A percentile compares a stretch with the other conserved stretches of the same genome.
Evolutionary conservation across 1,140 invertebrate species (phyloP).

Genomic region (Arion vulgaris): DNA sequence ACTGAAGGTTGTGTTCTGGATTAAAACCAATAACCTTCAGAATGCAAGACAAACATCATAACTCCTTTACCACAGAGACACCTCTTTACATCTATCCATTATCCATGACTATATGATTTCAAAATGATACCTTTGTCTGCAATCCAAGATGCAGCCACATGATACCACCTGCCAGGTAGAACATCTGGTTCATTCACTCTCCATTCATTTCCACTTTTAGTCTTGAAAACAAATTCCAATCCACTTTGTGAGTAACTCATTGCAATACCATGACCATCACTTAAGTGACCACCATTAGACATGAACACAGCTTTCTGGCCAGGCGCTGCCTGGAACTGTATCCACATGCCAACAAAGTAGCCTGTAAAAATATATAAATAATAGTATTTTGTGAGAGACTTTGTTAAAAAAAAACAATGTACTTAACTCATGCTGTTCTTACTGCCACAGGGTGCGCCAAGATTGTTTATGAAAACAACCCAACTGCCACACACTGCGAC

Average conservation of each 20-base stretch:
- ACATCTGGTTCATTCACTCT: slow-evolving; percentile 53
- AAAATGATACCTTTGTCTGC: slow-evolving; percentile 32
- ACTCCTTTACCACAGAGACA: too few species aligned
- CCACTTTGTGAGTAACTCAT: slow-evolving; percentile 64
- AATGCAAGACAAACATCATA: too few species aligned
- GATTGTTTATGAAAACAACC: too few species aligned
- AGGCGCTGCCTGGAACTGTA: slow-evolving; percentile 57
- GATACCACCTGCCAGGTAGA: slow-evolving; percentile 66
- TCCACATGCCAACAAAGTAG: slow-evolving; percentile 69
- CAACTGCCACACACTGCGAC: too few species aligned
- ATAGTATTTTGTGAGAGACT: not conserved
- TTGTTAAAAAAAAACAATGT: not conserved
- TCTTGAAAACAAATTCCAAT: slow-evolving; percentile 64
- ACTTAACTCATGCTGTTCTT: too few species aligned
- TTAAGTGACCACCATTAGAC: slow-evolving; percentile 68
- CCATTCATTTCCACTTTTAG: slow-evolving; percentile 58
- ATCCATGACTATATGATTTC: too few species aligned
- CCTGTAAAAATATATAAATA: slow-evolving; percentile 47
- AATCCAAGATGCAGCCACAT: slow-evolving; percentile 66
- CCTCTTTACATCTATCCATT: too few species aligned
- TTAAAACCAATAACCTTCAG: too few species aligned
- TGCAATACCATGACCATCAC: slow-evolving; percentile 66
- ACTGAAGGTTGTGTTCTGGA: too few species aligned
- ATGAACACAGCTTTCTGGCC: slow-evolving; percentile 62
- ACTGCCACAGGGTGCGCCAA: too few species aligned